A percentile compares a stretch with the other conserved stretches of the same genome.
Conservation (phyloP, 2,797 vertebrate genomes). For the Artibeus jamaicensis region DNA sequence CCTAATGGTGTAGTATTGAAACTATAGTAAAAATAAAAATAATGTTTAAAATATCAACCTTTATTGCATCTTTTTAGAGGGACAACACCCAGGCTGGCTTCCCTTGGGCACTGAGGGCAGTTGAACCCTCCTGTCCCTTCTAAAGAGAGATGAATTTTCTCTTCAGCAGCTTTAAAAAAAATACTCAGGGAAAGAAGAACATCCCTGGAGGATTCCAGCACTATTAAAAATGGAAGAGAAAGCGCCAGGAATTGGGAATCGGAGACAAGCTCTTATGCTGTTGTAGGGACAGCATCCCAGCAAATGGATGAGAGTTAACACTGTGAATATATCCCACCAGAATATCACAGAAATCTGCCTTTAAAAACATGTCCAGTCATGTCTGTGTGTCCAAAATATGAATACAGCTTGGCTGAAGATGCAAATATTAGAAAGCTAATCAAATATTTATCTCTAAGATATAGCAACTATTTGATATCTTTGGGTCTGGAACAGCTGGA, state of each 20-base stretch:
- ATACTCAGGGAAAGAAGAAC: conserved; percentile 92
- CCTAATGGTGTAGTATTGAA: not conserved
- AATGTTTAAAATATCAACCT: not conserved
- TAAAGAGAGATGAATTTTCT: not conserved
- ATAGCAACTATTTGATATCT: conserved; percentile 93
- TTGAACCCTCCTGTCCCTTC: not conserved
- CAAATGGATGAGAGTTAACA: conserved; percentile 93
- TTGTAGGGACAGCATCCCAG: conserved; percentile 90
- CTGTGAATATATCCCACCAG: conserved; percentile 92
- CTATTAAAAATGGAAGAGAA: conserved; percentile 90
- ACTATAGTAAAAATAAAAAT: not conserved
- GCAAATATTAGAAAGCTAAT: conserved; percentile 92
- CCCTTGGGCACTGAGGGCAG: too few species aligned
- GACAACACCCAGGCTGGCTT: not conserved
- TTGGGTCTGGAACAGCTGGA: conserved; percentile 93
- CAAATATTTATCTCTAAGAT: conserved; percentile 91
- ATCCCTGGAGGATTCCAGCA: conserved; percentile 91
- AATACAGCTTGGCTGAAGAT: conserved; percentile 91
- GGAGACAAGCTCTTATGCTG: conserved; percentile 88
- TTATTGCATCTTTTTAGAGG: not conserved
- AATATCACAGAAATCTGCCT: conserved; percentile 92
- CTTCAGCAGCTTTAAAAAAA: conserved; percentile 81
- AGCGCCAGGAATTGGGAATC: conserved; percentile 89
- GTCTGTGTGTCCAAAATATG: conserved; percentile 90
- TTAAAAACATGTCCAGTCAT: conserved; percentile 89